Base-by-base conservation (phyloP, 2,888 invertebrate genomes). In the Anoncus sp. region DNA sequence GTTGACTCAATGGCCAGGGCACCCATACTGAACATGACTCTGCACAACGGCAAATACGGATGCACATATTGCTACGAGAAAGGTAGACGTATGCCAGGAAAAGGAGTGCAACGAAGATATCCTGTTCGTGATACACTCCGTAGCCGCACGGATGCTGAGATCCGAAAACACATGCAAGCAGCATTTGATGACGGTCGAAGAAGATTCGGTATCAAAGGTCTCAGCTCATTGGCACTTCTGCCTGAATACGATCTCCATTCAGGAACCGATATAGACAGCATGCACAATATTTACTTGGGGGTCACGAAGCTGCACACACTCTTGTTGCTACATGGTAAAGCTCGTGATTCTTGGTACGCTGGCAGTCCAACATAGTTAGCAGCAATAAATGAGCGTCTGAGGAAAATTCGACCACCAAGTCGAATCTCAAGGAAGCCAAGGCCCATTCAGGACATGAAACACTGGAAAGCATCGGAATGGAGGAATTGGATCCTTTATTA, bases 391-490 rank as follows among this genome's bases (percentile, higher is more conserved):
- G 7, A 31, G 31, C 31, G 31, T 5, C 31, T 31, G 4, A 31
- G 3, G 31, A 31, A 31, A 31, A 31, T 31, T 31, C 31, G 7
- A 31, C 31, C 31, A 31, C 31, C 31, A 31, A 3, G 7, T 7
- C 31, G 31, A 31, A 74, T 79, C 22, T 77, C 79, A 10, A 43
- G 79, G 10, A 69, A 35, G 22, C 81, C 81, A 6, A 69, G 81
- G 45, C 60, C 66, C 14, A 60, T 81, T 22, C 47, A 27, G 31
- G 22, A 20, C 2, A 66, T 74, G 57, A 53, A 51, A 14, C 27
- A 57, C 20, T 81, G 79, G 76, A 81, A 81, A 49, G 80, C 80
- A 18, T 60, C 76, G 6, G 80, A 80, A 51, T 77, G 71, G 77
- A 49, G 80, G 22, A 79, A 81, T 57, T 77, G 77, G 77, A 22